Evolutionary conservation across 2,797 vertebrate species (phyloP), one percentile per base, ranked within the genome.

Genomic region (Thamnophis elegans): DNA sequence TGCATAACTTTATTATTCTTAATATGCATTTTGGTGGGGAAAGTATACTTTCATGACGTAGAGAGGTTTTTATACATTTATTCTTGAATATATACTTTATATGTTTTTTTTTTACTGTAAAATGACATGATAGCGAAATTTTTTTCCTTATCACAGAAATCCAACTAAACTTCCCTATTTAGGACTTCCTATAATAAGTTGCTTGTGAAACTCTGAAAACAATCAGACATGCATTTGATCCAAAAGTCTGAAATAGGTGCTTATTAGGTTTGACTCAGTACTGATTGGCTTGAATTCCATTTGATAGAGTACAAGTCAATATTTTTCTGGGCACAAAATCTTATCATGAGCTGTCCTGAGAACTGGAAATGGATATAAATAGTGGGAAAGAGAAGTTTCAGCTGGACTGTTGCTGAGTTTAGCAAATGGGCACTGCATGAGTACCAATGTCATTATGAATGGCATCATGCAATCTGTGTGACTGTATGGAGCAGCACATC

Each of bases 401-500:
- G 60, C 36, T 58, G 60, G 60, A 73, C 8, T 51, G 22, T 73
- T 47, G 54, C 82, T 73, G 60, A 92, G 62, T 90, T 87, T 90
- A 87, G 88, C 18, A 90, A 92, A 90, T 59, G 82, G 28, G 36
- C 82, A 87, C 59, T 58, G 26, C 36, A 53, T 73, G 78, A 86
- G 54, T 28, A 13, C 53, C 56, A 90, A 25, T 92, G 58, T 56
- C 36, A 36, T 92, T 92, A 53, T 10, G 58, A 54, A 86, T 51
- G 36, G 89, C 51, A 56, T 90, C 82, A 68, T n/a, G 22, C 78
- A 86, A 87, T 92, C 89, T 73, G 36, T 87, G 42, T 73, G 89
- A 87, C 92, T 87, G 54, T 42, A 58, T 86, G 60, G 89, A 58
- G 56, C 18, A 90, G 82, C 26, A 92, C 20, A 87, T 87, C 86